Evolutionary conservation across 2,888 invertebrate genomes (phyloP), one percentile per base, ranked within the genome.

Genomic region (Eupeodes luniger): DNA sequence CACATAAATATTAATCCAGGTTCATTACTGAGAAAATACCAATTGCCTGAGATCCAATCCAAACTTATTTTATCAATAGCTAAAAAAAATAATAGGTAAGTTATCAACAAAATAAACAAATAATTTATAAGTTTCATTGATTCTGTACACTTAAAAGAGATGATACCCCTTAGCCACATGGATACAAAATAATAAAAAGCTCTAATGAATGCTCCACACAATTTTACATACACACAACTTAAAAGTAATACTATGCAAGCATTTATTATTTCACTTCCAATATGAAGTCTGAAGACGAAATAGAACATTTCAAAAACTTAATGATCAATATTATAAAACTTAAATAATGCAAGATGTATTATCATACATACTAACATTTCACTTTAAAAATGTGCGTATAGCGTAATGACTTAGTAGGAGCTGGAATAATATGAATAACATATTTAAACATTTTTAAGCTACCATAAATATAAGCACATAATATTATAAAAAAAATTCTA

Each of bases 21-120:
- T 77, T 94, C 94, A 91, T 95, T 95, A 93, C 97, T 97, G 91
- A 96, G 94, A 92, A 97, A 95, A 94, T 98, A 98, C 97, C 97
- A 98, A 94, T 97, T 97, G 91, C 95, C 95, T 16, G 97, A 95
- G 81, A 97, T 94, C 98, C 98, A 98, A 94, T 98, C 98, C 89
- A 96, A 93, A 7, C 96, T 96, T 91, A 98, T 94, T 92, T 96
- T 96, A 89, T 95, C 96, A 89, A 97, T 96, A 89, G 95, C 97
- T 96, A 93, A 87, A 92, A 87, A 92, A 81, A 87, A 82, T 69
- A 90, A 81, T 76, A 57, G 9, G 19, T 19, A 53, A n/a, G 11
- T 6, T 36, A 51, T 12, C 10, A 44, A 49, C n/a, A 72, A 36
- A 34, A 34, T 2, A 59, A 2, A 59, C 3, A 27, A 27, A 27